Conservation (phyloP, 2,888 invertebrate genomes). For the Pheosia tremula region DNA sequence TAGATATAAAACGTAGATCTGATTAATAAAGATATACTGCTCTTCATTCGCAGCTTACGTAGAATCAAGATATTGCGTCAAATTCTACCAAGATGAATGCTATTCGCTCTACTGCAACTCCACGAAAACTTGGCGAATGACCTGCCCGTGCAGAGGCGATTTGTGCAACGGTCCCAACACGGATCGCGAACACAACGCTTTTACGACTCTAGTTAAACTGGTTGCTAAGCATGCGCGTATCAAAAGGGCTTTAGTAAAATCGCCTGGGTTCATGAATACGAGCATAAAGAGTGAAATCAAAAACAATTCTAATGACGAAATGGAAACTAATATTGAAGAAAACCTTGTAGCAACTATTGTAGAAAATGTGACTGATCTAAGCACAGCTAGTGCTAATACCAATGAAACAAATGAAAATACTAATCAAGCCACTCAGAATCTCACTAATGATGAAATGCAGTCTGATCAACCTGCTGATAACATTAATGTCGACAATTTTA, state of each 20-base stretch:
- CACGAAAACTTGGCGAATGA: constrained; percentile 71
- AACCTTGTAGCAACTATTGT: background rate
- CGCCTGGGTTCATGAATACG: constrained; percentile 29
- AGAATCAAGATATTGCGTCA: constrained; percentile 75
- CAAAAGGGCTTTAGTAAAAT: constrained; percentile 39
- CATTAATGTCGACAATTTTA: constrained; percentile 24
- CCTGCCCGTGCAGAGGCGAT: constrained; percentile 73
- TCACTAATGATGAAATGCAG: constrained; percentile 5
- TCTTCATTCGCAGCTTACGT: constrained; percentile 59
- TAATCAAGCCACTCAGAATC: constrained; percentile 7
- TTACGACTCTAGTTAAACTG: constrained; percentile 51
- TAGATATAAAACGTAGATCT: background rate
- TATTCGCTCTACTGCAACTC: constrained; percentile 73
- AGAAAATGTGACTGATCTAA: background rate
- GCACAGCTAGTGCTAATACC: background rate
- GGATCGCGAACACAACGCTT: constrained; percentile 66
- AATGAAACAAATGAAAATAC: constrained; percentile 14
- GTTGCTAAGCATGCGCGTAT: constrained; percentile 41
- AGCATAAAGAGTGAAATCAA: constrained; percentile 28
- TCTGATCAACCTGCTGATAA: constrained; percentile 2
- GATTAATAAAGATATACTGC: background rate
- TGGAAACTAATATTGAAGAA: constrained; percentile 16
- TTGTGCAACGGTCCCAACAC: constrained; percentile 73
- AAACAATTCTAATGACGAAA: constrained; percentile 17
- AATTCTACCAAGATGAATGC: constrained; percentile 77